These are phyloP conservation scores for Drosophila lowei DNA, from an alignment of 1,140 invertebrate genomes.

Conservation along the genomic window DNA sequence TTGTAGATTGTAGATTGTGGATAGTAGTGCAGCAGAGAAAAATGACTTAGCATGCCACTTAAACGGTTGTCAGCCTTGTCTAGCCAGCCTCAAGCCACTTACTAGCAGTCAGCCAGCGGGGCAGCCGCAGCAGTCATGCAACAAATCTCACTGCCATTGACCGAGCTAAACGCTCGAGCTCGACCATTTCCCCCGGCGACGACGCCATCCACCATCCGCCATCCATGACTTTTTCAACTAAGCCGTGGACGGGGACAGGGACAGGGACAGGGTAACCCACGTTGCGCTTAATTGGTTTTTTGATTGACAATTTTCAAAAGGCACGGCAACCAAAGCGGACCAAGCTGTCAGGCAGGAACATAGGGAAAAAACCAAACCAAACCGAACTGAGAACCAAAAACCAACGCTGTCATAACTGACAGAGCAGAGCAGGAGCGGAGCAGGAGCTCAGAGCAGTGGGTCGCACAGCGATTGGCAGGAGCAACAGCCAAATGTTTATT, in stretches of 20 bases:
- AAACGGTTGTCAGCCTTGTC: slow-evolving; percentile 49
- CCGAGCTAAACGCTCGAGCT: slow-evolving; percentile 13
- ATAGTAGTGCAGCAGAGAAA: neutral
- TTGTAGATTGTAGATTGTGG: neutral
- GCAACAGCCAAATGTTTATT: slow-evolving; percentile 62
- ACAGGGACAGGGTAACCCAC: slow-evolving; percentile 16
- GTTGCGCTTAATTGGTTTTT: slow-evolving; percentile 82
- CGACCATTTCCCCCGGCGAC: too few species aligned
- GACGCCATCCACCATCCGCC: too few species aligned
- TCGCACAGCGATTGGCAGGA: slow-evolving; percentile 22
- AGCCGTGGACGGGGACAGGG: slow-evolving; percentile 8
- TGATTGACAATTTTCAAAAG: slow-evolving; percentile 81
- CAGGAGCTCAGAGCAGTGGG: slow-evolving; percentile 3
- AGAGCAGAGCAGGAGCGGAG: slow-evolving; percentile 6
- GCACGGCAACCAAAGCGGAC: slow-evolving; percentile 30
- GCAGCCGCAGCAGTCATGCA: slow-evolving; percentile 10
- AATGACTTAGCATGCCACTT: slow-evolving; percentile 46
- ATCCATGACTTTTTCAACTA: slow-evolving; percentile 25
- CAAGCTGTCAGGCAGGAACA: slow-evolving; percentile 9
- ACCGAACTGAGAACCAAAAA: slow-evolving; percentile 8
- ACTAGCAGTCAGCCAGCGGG: slow-evolving; percentile 40
- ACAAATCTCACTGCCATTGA: slow-evolving; percentile 46
- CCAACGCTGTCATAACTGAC: slow-evolving; percentile 65
- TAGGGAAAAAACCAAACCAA: slow-evolving; percentile 14
- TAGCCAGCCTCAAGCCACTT: slow-evolving; percentile 45